Evolutionary conservation across 2,888 invertebrate genomes (phyloP).

Genomic region (Tortrix viridana): DNA sequence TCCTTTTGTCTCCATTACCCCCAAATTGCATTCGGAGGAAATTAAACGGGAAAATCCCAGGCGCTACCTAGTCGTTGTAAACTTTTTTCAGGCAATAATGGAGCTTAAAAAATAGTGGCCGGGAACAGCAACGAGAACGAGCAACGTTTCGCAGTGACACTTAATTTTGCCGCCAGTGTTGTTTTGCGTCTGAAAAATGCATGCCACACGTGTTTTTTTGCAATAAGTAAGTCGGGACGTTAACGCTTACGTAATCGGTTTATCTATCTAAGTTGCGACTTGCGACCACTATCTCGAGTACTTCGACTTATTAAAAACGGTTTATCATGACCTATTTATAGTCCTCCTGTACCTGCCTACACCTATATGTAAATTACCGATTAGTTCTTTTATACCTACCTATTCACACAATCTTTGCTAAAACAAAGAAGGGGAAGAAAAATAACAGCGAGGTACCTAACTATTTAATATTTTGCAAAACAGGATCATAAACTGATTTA

Average conservation of each 20-base stretch:
- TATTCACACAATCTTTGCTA: too few relatives aligned
- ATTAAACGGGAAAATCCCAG: conserved; percentile 56
- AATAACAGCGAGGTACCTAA: too few relatives aligned
- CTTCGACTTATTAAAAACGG: too few relatives aligned
- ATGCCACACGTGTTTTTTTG: conserved; percentile 19
- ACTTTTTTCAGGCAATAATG: conserved; percentile 59
- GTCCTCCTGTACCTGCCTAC: too few relatives aligned
- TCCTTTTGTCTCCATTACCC: conserved; percentile 46
- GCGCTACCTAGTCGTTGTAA: conserved; percentile 45
- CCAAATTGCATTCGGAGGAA: conserved; percentile 55
- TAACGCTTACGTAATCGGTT: conserved; percentile 8
- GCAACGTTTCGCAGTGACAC: conserved; percentile 55
- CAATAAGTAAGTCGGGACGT: conserved; percentile 9
- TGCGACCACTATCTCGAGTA: conserved; percentile 4
- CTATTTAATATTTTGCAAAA: too few relatives aligned
- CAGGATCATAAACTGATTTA: too few relatives aligned
- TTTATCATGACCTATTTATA: too few relatives aligned
- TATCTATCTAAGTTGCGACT: conserved; percentile 19
- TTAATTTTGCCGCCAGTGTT: conserved; percentile 56
- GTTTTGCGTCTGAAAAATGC: conserved; percentile 41
- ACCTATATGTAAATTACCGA: too few relatives aligned
- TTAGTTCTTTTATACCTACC: too few relatives aligned
- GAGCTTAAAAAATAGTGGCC: conserved; percentile 51
- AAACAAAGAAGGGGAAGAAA: too few relatives aligned
- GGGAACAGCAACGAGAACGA: conserved; percentile 52